A percentile compares a stretch with the other conserved stretches of the same genome.
Evolutionary conservation across 2,888 invertebrate species (phyloP).

Genomic region (Eurytoma californica): DNA sequence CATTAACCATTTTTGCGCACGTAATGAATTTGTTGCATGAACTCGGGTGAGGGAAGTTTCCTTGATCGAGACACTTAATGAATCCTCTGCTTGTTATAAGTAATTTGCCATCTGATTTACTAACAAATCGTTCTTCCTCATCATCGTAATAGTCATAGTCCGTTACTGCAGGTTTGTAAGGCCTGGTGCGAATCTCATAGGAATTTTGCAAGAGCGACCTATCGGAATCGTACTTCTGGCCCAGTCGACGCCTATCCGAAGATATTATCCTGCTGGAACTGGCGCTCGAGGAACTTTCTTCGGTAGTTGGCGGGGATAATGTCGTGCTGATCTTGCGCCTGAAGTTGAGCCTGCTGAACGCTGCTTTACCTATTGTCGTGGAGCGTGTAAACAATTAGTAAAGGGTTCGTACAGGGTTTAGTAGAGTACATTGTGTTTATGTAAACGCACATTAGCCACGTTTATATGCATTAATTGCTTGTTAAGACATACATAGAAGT

Average conservation of each 20-base stretch:
- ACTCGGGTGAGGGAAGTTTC: conserved; percentile 93
- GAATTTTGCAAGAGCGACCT: conserved; percentile 47
- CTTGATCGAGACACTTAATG: conserved; percentile 91
- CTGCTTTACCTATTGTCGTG: conserved; percentile 65
- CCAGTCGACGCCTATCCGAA: conserved; percentile 60
- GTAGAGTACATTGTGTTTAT: too few species aligned
- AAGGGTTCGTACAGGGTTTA: conserved; percentile 12
- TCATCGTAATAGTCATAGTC: conserved; percentile 84
- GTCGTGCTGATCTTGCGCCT: conserved; percentile 73
- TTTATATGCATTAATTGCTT: conserved; percentile 52
- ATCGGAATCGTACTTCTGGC: conserved; percentile 56
- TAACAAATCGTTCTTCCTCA: conserved; percentile 77
- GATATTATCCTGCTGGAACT: conserved; percentile 62
- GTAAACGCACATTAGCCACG: conserved; percentile 53
- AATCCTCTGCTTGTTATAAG: conserved; percentile 78
- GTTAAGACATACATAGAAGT: conserved; percentile 43
- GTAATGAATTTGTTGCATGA: conserved; percentile 95
- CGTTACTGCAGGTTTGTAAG: conserved; percentile 70
- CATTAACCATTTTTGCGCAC: conserved; percentile 89
- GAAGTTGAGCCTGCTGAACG: conserved; percentile 62
- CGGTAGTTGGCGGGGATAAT: conserved; percentile 63
- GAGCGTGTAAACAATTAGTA: conserved; percentile 53
- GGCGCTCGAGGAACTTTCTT: conserved; percentile 61
- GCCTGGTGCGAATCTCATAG: conserved; percentile 42
- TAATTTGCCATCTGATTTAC: conserved; percentile 79